phyloP scores from a whole-genome alignment of 2,113 vertebrate genomes.

The Amazona vittata region DNA sequence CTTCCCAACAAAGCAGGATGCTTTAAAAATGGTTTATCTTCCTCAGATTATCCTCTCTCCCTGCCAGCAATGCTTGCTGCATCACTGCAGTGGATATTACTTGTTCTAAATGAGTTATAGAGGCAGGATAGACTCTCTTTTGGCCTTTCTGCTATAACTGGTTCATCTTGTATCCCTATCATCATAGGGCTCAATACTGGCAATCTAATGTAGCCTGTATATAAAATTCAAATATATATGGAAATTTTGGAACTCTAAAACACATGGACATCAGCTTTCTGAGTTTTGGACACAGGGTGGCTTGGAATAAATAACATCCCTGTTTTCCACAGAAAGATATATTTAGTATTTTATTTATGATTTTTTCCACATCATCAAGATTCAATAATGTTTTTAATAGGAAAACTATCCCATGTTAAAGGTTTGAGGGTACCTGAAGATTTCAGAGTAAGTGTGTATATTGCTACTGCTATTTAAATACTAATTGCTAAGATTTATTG shows the following conservation, averaged over 20 bases:
- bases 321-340: neutral
- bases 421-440: neutral
- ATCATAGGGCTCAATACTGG: neutral
- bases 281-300: neutral
- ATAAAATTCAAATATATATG: neutral
- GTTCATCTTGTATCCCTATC: neutral
- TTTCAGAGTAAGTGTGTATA: neutral
- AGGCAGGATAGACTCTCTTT: neutral
- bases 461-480: neutral
- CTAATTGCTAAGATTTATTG: neutral
- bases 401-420: neutral
- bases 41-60: neutral
- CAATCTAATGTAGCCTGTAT: neutral
- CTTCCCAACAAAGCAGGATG: neutral
- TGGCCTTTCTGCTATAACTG: neutral
- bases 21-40: neutral
- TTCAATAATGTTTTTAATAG: neutral
- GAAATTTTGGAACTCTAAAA: neutral
- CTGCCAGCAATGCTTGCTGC: neutral
- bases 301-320: neutral
- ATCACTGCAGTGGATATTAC: neutral
- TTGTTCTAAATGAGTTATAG: neutral
- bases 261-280: neutral
- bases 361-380: neutral
- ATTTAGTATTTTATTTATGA: neutral